These are phyloP conservation scores for Cygnus buccinator DNA, from an alignment of 2,113 vertebrate genomes.

Conservation along the genomic window DNA sequence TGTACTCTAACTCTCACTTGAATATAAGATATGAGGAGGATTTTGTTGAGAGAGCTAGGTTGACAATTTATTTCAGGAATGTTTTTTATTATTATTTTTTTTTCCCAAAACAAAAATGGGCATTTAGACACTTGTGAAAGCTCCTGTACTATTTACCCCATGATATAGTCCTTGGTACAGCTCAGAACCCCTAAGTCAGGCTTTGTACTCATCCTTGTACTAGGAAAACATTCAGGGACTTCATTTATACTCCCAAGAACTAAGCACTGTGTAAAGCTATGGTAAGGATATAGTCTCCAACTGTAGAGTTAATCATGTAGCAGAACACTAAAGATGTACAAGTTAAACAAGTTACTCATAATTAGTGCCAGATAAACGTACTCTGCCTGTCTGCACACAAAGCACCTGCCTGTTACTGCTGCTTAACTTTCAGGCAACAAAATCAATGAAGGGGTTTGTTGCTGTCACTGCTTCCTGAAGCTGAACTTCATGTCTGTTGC, in stretches of 20 bases:
- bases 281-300: background rate
- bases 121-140: background rate
- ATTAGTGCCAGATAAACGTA: background rate
- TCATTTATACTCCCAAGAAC: background rate
- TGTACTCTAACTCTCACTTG: background rate
- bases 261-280: background rate
- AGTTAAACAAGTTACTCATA: background rate
- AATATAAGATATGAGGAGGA: background rate
- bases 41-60: background rate
- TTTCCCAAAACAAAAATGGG: background rate
- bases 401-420: background rate
- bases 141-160: background rate
- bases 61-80: background rate
- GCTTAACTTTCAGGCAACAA: background rate
- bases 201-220: background rate
- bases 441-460: background rate
- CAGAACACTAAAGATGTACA: background rate
- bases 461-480: background rate
- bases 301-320: background rate
- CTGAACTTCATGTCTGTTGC: background rate
- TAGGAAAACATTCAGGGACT: background rate
- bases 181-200: background rate
- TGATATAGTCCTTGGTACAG: background rate
- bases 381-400: background rate
- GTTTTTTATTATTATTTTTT: background rate